Conservation (phyloP, 2,797 vertebrate genomes). For the Coendou prehensilis region DNA sequence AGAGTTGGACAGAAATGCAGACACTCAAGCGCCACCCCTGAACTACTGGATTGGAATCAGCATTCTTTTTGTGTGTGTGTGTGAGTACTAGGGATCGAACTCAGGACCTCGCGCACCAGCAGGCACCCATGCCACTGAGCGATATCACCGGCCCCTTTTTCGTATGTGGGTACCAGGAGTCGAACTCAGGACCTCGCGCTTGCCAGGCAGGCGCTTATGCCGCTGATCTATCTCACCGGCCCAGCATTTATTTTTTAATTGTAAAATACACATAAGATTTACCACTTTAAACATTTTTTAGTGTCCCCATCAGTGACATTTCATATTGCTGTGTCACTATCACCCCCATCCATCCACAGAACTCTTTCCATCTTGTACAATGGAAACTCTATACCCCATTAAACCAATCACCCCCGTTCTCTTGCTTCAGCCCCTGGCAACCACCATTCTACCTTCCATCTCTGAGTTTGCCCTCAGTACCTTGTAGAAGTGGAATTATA, state of each 20-base stretch:
- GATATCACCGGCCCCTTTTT: no score
- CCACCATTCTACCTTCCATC: neutral
- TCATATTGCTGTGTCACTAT: neutral
- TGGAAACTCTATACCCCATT: neutral
- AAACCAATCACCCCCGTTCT: neutral
- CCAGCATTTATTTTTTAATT: neutral
- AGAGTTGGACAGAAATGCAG: neutral
- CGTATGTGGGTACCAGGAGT: no score
- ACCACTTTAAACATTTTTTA: neutral
- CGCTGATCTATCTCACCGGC: no score
- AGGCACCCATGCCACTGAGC: no score
- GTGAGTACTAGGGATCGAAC: no score
- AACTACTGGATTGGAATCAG: neutral
- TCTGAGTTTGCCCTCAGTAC: neutral
- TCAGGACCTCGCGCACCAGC: no score
- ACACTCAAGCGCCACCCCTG: neutral
- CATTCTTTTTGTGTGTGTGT: neutral
- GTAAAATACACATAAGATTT: neutral
- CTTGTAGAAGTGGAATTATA: neutral
- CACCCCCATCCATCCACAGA: neutral
- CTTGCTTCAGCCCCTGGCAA: neutral
- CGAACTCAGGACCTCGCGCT: no score
- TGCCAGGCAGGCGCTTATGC: no score
- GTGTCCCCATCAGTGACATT: neutral
- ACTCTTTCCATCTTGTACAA: neutral